Evolutionary conservation across 2,888 invertebrate species (phyloP).

Genomic region (Yponomeuta plumbellus): DNA sequence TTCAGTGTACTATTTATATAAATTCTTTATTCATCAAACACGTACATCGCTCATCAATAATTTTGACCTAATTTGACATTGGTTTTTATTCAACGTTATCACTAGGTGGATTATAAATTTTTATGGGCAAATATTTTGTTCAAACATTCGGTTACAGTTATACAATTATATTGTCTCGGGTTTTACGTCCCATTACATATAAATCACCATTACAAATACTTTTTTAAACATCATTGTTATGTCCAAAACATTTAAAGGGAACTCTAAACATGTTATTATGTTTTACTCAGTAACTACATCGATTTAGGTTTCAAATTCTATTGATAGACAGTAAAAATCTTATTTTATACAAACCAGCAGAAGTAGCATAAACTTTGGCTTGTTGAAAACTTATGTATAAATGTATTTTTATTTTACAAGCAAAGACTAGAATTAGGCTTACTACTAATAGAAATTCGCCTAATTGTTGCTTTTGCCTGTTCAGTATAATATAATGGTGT

Average conservation of each 20-base stretch:
- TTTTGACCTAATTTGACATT: slow-evolving; percentile 63
- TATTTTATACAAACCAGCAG: slow-evolving; percentile 9
- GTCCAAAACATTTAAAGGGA: slow-evolving; percentile 6
- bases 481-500: neutral
- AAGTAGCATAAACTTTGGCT: slow-evolving; percentile 53
- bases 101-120: slow-evolving; percentile 51
- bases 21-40: slow-evolving; percentile 70
- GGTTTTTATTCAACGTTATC: slow-evolving; percentile 47
- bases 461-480: neutral
- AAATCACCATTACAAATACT: slow-evolving; percentile 8
- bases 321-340: slow-evolving; percentile 12
- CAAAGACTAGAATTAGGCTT: slow-evolving; percentile 3
- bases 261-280: slow-evolving; percentile 4
- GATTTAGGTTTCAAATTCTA: slow-evolving; percentile 13
- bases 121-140: slow-evolving; percentile 62
- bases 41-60: slow-evolving; percentile 45
- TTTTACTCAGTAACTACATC: slow-evolving; percentile 4
- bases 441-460: neutral
- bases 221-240: neutral
- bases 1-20: slow-evolving; percentile 28
- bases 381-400: slow-evolving; percentile 38
- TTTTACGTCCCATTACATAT: slow-evolving; percentile 9
- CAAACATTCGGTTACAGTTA: slow-evolving; percentile 62
- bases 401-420: slow-evolving; percentile 29
- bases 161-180: slow-evolving; percentile 55